Conservation (phyloP, 1,140 invertebrate species). For the Bombus consobrinus region DNA sequence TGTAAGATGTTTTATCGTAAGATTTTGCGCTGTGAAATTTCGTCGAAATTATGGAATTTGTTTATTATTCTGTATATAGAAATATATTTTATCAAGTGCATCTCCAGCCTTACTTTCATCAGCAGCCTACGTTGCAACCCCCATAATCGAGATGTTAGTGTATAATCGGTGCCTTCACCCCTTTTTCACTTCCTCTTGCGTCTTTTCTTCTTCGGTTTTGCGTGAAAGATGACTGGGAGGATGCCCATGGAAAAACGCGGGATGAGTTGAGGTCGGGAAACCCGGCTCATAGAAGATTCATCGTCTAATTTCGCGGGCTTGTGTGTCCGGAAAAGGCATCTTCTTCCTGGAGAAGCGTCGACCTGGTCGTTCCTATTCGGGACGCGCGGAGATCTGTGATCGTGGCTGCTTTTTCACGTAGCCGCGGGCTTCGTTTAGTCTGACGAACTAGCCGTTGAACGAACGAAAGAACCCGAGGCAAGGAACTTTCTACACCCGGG, state of each 20-base stretch:
- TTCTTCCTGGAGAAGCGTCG: conserved; percentile 6
- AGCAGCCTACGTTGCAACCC: background rate
- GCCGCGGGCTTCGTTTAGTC: conserved; percentile 42
- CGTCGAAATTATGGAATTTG: no score
- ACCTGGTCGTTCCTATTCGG: background rate
- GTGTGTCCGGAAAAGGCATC: conserved; percentile 31
- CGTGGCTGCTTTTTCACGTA: conserved; percentile 35
- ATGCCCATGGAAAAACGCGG: no score
- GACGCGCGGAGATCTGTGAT: conserved; percentile 24
- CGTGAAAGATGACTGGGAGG: conserved; percentile 29
- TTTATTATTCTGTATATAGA: no score
- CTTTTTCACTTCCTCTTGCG: background rate
- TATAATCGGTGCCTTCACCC: background rate
- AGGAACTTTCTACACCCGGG: background rate
- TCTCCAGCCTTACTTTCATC: background rate
- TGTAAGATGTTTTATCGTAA: no score
- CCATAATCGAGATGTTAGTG: background rate
- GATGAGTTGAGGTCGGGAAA: conserved; percentile 27
- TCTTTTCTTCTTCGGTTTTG: conserved; percentile 1
- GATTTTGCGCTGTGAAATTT: no score
- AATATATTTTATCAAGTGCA: background rate
- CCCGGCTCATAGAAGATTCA: conserved; percentile 74
- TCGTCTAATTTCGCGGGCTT: conserved; percentile 73
- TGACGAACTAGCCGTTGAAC: background rate
- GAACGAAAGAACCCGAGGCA: background rate